phyloP scores from a whole-genome alignment of 1,140 invertebrate species.

The Cydia splendana region DNA sequence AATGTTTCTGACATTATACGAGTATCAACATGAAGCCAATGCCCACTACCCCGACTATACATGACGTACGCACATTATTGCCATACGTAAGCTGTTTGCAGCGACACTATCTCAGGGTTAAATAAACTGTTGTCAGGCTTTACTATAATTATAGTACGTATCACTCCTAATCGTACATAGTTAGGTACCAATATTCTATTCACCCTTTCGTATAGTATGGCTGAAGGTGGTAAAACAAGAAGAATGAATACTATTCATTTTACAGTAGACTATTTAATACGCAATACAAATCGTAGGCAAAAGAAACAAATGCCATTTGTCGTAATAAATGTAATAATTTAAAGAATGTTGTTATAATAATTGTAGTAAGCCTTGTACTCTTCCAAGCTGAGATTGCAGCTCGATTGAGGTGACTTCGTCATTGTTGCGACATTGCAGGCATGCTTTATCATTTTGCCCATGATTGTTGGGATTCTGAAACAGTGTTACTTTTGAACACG shows the following conservation, averaged over 20 bases:
- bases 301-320: not conserved
- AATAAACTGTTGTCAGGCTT: no score
- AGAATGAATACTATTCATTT: not conserved
- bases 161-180: no score
- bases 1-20: no score
- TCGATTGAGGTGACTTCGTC: slow-evolving; percentile 21
- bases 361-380: not conserved
- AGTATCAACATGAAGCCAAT: no score
- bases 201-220: no score
- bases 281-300: not conserved
- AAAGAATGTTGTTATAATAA: slow-evolving; percentile 18
- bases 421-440: slow-evolving; percentile 5
- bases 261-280: not conserved
- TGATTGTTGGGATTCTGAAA: not conserved
- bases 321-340: slow-evolving; percentile 8
- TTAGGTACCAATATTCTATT: no score
- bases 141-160: no score
- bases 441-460: slow-evolving; percentile 9
- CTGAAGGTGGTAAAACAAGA: no score
- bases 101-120: no score
- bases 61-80: no score
- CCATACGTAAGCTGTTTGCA: no score
- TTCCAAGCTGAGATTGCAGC: slow-evolving; percentile 8
- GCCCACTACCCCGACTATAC: no score
- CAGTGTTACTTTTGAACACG: not conserved